Conservation (phyloP, 1,140 invertebrate genomes). For the Oreohelix idahoensis region DNA sequence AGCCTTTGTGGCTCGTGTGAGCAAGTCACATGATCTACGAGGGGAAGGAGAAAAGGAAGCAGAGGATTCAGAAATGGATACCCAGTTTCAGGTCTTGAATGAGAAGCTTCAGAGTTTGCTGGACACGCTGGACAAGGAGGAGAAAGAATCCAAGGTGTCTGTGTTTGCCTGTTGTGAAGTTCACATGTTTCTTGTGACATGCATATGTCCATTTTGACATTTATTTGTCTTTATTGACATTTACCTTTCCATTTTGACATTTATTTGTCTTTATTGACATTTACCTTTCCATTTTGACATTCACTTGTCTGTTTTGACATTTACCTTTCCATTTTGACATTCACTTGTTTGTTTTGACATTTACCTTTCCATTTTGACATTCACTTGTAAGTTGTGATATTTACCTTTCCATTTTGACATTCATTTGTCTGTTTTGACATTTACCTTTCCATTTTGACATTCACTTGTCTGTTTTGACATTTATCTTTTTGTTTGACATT, state of each 20-base stretch:
- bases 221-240: background rate
- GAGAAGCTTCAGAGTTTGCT: constrained; percentile 85
- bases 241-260: background rate
- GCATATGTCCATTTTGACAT: background rate
- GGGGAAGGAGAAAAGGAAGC: constrained; percentile 56
- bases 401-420: too few relatives aligned
- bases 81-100: constrained; percentile 81
- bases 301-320: too few relatives aligned
- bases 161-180: background rate
- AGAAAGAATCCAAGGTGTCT: constrained; percentile 54
- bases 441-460: too few relatives aligned
- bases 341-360: too few relatives aligned
- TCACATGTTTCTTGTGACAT: background rate
- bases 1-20: constrained; percentile 80
- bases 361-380: too few relatives aligned
- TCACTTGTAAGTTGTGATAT: too few relatives aligned
- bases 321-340: too few relatives aligned
- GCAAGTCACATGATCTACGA: constrained; percentile 66
- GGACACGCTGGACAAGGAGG: constrained; percentile 81
- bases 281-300: too few relatives aligned
- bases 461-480: too few relatives aligned
- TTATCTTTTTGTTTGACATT: too few relatives aligned
- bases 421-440: too few relatives aligned
- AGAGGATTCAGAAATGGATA: constrained; percentile 51
- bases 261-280: too few relatives aligned